A percentile compares a stretch with the other conserved stretches of the same genome.
Conservation (phyloP, 2,113 vertebrate species). For the Amphilophus citrinellus region DNA sequence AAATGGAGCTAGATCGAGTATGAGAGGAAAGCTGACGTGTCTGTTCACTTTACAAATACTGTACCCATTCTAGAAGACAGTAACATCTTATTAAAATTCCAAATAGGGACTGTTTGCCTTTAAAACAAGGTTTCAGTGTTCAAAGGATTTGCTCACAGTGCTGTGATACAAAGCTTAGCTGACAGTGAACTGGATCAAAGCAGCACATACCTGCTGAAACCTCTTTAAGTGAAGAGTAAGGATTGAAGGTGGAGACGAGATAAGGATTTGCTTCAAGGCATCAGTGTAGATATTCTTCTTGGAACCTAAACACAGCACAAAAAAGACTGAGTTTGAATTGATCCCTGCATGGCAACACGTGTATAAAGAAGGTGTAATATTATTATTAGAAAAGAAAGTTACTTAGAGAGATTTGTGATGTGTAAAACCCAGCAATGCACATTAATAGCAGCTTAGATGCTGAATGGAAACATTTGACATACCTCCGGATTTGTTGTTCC, state of each 20-base stretch:
- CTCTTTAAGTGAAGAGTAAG: constrained; percentile 97
- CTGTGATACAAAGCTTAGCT: not conserved
- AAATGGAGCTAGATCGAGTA: constrained; percentile 94
- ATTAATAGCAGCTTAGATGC: not conserved
- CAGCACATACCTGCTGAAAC: constrained; percentile 89
- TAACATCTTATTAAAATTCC: not conserved
- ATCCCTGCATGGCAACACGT: not conserved
- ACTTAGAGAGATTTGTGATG: not conserved
- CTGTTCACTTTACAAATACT: constrained; percentile 93
- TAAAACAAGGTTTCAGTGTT: not conserved
- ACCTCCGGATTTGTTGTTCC: constrained; percentile 58
- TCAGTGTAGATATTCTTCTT: constrained; percentile 91
- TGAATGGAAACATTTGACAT: not conserved
- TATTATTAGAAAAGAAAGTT: not conserved
- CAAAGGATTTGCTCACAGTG: not conserved
- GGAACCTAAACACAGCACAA: constrained; percentile 77
- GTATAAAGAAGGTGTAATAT: not conserved
- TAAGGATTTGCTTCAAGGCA: constrained; percentile 95
- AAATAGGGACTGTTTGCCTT: not conserved
- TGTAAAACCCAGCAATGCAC: not conserved
- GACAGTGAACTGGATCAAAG: not conserved
- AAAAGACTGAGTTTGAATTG: not conserved
- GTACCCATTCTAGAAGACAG: constrained; percentile 86
- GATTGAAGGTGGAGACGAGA: constrained; percentile 91
- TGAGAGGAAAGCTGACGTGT: constrained; percentile 91